Conservation (phyloP, 2,797 vertebrate genomes). For the Odontamblyopus lacepedii region DNA sequence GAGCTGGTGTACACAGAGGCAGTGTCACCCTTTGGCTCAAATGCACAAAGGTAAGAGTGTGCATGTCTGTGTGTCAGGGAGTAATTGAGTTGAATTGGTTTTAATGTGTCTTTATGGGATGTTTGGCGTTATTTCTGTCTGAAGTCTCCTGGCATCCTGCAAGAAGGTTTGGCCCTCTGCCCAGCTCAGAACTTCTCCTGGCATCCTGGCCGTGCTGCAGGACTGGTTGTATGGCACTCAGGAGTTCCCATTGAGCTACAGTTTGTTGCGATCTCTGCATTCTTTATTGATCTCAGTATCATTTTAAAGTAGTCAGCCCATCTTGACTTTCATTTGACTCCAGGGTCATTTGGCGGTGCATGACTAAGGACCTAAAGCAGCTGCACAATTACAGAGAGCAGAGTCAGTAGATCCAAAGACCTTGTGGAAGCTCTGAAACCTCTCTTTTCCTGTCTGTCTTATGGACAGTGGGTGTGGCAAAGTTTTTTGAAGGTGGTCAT, state of each 20-base stretch:
- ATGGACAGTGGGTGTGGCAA: constrained; percentile 49
- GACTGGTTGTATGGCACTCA: constrained; percentile 21
- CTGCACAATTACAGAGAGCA: constrained; percentile 70
- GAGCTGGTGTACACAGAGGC: constrained; percentile 24
- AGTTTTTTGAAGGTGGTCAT: constrained; percentile 42
- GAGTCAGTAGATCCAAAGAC: constrained; percentile 56
- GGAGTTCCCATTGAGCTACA: constrained; percentile 26
- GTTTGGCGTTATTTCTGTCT: constrained; percentile 74
- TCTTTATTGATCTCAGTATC: constrained; percentile 49
- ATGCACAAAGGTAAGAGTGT: constrained; percentile 38
- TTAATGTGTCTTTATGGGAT: constrained; percentile 73
- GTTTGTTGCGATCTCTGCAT: constrained; percentile 41
- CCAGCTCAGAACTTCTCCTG: constrained; percentile 24
- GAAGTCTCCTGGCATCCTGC: constrained; percentile 66
- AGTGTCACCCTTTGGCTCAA: constrained; percentile 17
- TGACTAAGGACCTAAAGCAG: constrained; percentile 63
- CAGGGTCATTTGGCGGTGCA: constrained; percentile 63
- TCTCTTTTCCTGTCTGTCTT: constrained; percentile 70
- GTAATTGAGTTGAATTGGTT: constrained; percentile 72
- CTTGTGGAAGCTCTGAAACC: constrained; percentile 61
- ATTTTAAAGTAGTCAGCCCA: constrained; percentile 64
- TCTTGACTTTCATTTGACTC: constrained; percentile 64
- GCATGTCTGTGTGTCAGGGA: constrained; percentile 40
- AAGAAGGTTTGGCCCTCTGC: constrained; percentile 59
- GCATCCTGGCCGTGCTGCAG: no score